phyloP scores from a whole-genome alignment of 2,113 vertebrate genomes.

The Lucifuga dentata region DNA sequence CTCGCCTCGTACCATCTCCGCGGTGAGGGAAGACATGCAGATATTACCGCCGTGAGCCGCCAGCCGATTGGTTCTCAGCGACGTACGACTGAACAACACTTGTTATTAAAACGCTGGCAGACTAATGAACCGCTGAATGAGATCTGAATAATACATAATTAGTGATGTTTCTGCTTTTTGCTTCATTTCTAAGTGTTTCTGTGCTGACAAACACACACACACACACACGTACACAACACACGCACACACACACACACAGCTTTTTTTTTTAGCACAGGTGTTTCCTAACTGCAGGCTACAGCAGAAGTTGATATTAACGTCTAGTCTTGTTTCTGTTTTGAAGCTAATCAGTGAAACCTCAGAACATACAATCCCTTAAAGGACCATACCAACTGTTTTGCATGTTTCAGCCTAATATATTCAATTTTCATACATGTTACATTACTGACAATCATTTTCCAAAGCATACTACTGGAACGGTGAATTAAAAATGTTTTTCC shows the following conservation, averaged over 20 bases:
- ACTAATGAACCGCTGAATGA: constrained; percentile 45
- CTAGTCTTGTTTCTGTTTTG: too few species aligned
- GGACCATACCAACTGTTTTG: too few species aligned
- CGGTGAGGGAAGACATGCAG: constrained; percentile 47
- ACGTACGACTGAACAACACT: constrained; percentile 53
- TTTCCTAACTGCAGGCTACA: too few species aligned
- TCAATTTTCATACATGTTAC: too few species aligned
- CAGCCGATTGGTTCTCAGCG: constrained; percentile 43
- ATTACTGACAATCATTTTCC: too few species aligned
- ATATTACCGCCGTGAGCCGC: constrained; percentile 38
- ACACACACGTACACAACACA: constrained; percentile 2
- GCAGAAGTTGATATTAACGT: too few species aligned
- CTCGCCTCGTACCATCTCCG: constrained; percentile 23
- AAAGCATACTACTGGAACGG: too few species aligned
- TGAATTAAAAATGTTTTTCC: too few species aligned
- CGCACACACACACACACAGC: constrained; percentile 14
- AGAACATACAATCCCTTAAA: too few species aligned
- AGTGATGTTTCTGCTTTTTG: constrained; percentile 35
- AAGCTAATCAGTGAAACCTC: too few species aligned
- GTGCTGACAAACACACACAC: constrained; percentile 1
- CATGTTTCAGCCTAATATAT: too few species aligned
- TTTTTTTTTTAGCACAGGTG: neutral
- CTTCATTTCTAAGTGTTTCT: constrained; percentile 6
- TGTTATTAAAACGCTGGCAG: constrained; percentile 53
- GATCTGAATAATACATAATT: constrained; percentile 51